Base-by-base conservation (phyloP, 2,797 vertebrate species). In the Phrynocephalus guinanensis region DNA sequence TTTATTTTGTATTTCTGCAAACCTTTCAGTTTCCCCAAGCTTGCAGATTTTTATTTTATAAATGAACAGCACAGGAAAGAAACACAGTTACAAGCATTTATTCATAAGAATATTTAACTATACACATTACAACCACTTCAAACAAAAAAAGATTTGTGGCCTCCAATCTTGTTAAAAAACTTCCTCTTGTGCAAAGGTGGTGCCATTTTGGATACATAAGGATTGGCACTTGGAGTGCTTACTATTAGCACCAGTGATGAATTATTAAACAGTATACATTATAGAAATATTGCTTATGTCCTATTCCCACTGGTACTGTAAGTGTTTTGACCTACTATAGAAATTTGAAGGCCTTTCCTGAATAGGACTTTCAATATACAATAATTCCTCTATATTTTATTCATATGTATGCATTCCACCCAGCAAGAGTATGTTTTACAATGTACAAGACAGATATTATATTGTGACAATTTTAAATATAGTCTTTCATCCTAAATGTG, bases 351-450 rank as follows among this genome's bases (percentile, higher is more conserved):
- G 90, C 88, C 89, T 93, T 90, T 90, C 85, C 87, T 93, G 93
- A 95, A 95, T 95, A 94, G 87, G 88, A 56, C 82, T 86, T 94
- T 88, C 92, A 79, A 91, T 75, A 92, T 92, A 93, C 68, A 93
- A 94, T 91, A n/a, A 88, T 91, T 90, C 91, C 89, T 82, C 90
- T 89, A 92, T 92, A 92, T 92, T 94, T 94, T 93, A 94, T 94
- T 94, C 93, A 94, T 93, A 93, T 75, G 92, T 93, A 95, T 90
- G 90, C 60, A 92, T 91, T 95, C 91, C 90, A 93, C 90, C 89
- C 79, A 90, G 79, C 90, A 89, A 94, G 70, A 95, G 88, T 24
- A 86, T 83, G 88, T 91, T 88, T 94, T 91, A 90, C 93, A 94
- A 94, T 92, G 91, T 76, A 89, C 44, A 92, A 91, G 90, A 95